These are phyloP conservation scores for Harlomillsia oculata DNA, from an alignment of 1,140 invertebrate genomes.

Conservation along the genomic window DNA sequence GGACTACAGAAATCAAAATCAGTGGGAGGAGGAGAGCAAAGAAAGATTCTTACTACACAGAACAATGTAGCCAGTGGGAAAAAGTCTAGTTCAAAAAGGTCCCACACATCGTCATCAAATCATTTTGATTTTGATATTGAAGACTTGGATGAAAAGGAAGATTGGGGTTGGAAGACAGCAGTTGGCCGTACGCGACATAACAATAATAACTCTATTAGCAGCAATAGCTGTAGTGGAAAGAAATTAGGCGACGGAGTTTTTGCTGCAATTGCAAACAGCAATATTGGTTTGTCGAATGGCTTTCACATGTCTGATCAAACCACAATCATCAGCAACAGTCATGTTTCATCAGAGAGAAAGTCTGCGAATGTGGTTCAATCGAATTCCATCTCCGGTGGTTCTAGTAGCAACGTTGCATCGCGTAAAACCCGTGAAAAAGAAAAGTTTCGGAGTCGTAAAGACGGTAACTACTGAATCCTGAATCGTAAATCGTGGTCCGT, in stretches of 20 bases:
- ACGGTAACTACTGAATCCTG: slow-evolving; percentile 10
- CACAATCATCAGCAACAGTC: slow-evolving; percentile 2
- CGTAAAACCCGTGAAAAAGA: slow-evolving; percentile 20
- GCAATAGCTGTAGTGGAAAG: slow-evolving; percentile 3
- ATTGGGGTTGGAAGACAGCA: slow-evolving; percentile 16
- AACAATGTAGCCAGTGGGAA: slow-evolving; percentile 5
- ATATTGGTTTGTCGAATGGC: neutral
- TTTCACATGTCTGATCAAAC: too few relatives aligned
- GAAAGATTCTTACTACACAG: slow-evolving; percentile 15
- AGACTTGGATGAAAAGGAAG: slow-evolving; percentile 15
- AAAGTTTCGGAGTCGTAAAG: slow-evolving; percentile 25
- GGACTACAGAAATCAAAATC: neutral
- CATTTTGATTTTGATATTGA: slow-evolving; percentile 29
- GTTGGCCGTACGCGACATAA: neutral
- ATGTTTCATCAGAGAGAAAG: neutral
- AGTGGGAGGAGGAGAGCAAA: neutral
- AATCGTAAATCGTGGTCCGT: neutral
- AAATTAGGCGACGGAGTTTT: slow-evolving; percentile 5
- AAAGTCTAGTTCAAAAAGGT: neutral
- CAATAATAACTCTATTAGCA: slow-evolving; percentile 14
- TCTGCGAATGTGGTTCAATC: neutral
- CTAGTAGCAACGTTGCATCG: neutral
- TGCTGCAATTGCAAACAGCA: slow-evolving; percentile 2
- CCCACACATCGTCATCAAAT: neutral
- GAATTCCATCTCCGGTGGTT: neutral